Evolutionary conservation across 2,888 invertebrate genomes (phyloP), one percentile per base, ranked within the genome.

Genomic region (Ennomos fuscantarius): DNA sequence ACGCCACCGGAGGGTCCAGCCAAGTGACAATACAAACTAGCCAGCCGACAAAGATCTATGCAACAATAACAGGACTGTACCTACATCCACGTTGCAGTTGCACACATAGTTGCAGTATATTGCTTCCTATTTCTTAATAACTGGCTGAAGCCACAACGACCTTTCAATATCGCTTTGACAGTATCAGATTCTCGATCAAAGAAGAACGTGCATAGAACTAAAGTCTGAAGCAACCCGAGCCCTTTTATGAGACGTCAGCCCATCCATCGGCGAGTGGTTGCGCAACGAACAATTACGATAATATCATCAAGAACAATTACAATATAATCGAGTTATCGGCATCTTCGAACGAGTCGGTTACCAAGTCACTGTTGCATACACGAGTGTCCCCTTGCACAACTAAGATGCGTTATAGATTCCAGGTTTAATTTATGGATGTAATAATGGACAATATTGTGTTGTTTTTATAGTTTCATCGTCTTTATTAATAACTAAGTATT

Each of bases 301-400:
- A 59, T 59, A 66, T 65, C 58, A 59, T 56, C 43, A 62, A 58
- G 68, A 68, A 60, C 65, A 71, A 66, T 68, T 62, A 71, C 66
- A 65, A 67, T 66, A 64, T 68, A 66, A 67, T 66, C 60, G 50
- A 64, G 68, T 68, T 69, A 75, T 74, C 71, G 60, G 62, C 63
- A 68, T 69, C 63, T 64, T 52, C 45, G 40, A 36, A 55, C 33
- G 56, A 44, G 46, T 44, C 57, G 65, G 55, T 55, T 62, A 55
- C 36, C 37, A n/a, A 37, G 53, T 61, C 62, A 65, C 71, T 68
- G 73, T 74, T 74, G 74, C 78, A 72, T 72, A 48, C 33, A 63
- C 71, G 73, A 74, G 76, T 72, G 78, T 74, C 72, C 72, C 73
- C 64, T 82, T 84, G 76, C 79, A 81, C 82, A 87, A 86, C 82